Evolutionary conservation across 2,797 vertebrate species (phyloP).

Genomic region (Semotilus atromaculatus): DNA sequence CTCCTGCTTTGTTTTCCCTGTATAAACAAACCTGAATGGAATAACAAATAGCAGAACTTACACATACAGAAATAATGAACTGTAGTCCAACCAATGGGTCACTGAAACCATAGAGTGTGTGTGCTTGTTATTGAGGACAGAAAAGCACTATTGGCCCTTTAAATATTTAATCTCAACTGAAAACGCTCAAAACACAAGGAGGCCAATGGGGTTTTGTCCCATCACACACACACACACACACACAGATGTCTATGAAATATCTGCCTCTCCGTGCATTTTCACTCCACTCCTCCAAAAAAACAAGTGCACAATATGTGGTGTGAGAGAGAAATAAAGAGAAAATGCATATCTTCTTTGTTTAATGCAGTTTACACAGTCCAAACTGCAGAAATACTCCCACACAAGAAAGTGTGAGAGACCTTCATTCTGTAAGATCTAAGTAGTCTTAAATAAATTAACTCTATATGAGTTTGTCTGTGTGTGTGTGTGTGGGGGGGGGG

Average conservation of each 20-base stretch:
- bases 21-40: conserved; percentile 1
- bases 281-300: not conserved
- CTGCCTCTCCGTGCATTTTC: not conserved
- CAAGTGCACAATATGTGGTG: not conserved
- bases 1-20: not conserved
- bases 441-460: conserved; percentile 36
- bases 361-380: conserved; percentile 15
- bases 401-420: conserved; percentile 8
- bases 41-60: conserved; percentile 11
- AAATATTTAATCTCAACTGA: conserved; percentile 57
- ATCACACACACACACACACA: conserved; percentile 1
- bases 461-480: not conserved
- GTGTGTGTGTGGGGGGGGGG: not conserved
- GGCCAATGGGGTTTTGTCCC: conserved; percentile 44
- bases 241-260: not conserved
- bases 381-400: conserved; percentile 34
- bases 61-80: conserved; percentile 3
- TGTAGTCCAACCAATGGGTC: not conserved
- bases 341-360: not conserved
- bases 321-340: not conserved
- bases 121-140: conserved; percentile 30
- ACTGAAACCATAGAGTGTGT: not conserved
- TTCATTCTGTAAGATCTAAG: conserved; percentile 35
- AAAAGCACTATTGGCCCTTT: conserved; percentile 43
- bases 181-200: conserved; percentile 37